Conservation (phyloP, 2,113 vertebrate genomes). For the Misgurnus mizolepis region DNA sequence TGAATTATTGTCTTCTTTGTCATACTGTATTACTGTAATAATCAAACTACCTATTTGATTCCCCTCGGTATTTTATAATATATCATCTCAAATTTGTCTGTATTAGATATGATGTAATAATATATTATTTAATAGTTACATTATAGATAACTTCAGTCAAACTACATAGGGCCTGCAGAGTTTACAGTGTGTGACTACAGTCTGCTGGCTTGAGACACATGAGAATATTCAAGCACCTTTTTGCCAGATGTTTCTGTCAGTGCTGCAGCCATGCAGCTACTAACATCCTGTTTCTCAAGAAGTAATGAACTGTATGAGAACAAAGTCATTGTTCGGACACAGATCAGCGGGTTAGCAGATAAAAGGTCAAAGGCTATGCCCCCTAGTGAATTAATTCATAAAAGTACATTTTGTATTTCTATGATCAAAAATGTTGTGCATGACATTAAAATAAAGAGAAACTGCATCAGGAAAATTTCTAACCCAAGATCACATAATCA, state of each 20-base stretch:
- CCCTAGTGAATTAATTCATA: background rate
- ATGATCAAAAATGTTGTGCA: no score
- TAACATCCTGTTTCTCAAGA: background rate
- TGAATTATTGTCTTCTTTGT: slow-evolving; percentile 21
- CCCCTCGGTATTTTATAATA: no score
- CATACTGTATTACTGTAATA: background rate
- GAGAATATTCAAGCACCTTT: background rate
- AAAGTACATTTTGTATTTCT: no score
- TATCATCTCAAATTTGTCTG: no score
- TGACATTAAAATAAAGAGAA: no score
- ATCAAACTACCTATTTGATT: no score
- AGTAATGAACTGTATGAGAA: background rate
- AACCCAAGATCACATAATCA: no score
- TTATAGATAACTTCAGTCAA: background rate
- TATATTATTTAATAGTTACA: slow-evolving; percentile 7
- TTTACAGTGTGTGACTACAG: background rate
- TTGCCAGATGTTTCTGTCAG: slow-evolving; percentile 13
- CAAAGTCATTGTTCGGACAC: background rate
- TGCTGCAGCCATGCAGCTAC: background rate
- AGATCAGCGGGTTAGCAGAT: background rate
- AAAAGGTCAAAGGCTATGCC: slow-evolving; percentile 7
- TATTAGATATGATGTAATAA: no score
- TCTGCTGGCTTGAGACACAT: background rate
- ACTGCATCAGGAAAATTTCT: no score
- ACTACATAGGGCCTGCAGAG: background rate